A percentile compares a stretch with the other conserved stretches of the same genome.
Evolutionary conservation across 1,140 invertebrate species (phyloP).

Genomic region (Stenopsyche tienmushanensis): DNA sequence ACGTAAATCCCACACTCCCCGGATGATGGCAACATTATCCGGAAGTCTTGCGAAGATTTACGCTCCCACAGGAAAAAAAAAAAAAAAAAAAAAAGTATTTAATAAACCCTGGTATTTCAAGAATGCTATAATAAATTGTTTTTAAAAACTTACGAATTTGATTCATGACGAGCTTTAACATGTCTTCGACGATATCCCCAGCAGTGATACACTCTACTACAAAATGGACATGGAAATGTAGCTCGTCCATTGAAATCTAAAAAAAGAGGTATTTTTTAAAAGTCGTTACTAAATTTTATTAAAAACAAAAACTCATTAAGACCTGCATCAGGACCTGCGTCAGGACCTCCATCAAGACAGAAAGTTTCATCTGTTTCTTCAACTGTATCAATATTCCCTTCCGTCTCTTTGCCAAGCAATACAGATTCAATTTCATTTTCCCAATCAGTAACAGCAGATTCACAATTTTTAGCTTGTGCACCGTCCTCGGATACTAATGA

Average conservation of each 20-base stretch:
- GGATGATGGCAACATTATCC: too few species aligned
- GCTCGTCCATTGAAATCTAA: slow-evolving; percentile 45
- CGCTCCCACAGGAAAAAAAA: too few species aligned
- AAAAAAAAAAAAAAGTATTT: too few species aligned
- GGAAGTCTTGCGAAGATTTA: too few species aligned
- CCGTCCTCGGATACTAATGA: not conserved
- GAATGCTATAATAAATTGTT: too few species aligned
- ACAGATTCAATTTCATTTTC: not conserved
- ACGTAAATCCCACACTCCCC: too few species aligned
- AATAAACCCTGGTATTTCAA: too few species aligned
- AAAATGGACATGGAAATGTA: slow-evolving; percentile 66
- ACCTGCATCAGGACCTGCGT: not conserved
- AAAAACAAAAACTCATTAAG: not conserved
- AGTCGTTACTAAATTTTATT: not conserved
- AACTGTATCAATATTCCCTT: not conserved
- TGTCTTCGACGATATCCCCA: slow-evolving; percentile 66
- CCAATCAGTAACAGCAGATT: not conserved
- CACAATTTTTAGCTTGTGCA: too few species aligned
- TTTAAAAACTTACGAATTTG: slow-evolving; percentile 51
- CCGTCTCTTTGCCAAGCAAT: not conserved
- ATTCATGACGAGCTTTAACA: slow-evolving; percentile 63
- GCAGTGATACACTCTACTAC: slow-evolving; percentile 63
- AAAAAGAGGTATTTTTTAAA: not conserved
- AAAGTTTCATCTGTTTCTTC: slow-evolving; percentile 18
- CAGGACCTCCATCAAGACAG: slow-evolving; percentile 9